Base-by-base conservation (phyloP, 1,140 invertebrate species). In the Camponotus vicinus region DNA sequence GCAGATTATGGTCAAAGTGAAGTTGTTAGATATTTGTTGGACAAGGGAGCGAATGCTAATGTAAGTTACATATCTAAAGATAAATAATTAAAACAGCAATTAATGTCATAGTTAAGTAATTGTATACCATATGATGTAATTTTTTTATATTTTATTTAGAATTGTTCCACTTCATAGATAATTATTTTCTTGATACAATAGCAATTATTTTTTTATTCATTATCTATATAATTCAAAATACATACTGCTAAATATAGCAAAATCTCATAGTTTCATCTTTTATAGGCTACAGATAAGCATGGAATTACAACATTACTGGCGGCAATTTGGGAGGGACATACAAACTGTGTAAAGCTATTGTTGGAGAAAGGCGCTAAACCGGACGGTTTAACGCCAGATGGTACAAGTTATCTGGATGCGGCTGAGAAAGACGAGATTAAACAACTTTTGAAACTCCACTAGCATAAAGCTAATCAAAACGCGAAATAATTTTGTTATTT, bases 251-350 rank as follows among this genome's bases (percentile, higher is more conserved):
- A 73, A 13, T 70, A 13, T 15, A 63, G 2, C 71, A 69, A 55
- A 52, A 52, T 52, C 2, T 18, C 18, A 37, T 79, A 73, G 83
- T 89, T 40, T 63, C 18, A 1, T 83, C 90, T 91, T 88, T 95
- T 96, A 71, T 92, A 98, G 98, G 97, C 97, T 75, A 97, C 97
- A 94, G 98, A 99, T 94, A 99, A 99, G 95, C 98, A 99, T 96
- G 98, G 98, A 8, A 99, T 99, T 87, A 98, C 97, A 80, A 97
- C 98, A 32, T 95, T 99, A 57, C 94, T 99, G 88, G 98, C 98
- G 87, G 98, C 98, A 85, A 98, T 99, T 92, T 99, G 98, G 98
- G 98, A 99, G 95, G 98, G 98, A 69, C 98, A 99, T 93, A 98
- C 97, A 71, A 97, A 97, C 77, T 99, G 98, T 96, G 98, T 99